Percentiles rank a stretch among this genome's conserved stretches.
These are phyloP conservation scores for Cynopterus brachyotis DNA, from an alignment of 2,113 vertebrate species.

Conservation along the genomic window DNA sequence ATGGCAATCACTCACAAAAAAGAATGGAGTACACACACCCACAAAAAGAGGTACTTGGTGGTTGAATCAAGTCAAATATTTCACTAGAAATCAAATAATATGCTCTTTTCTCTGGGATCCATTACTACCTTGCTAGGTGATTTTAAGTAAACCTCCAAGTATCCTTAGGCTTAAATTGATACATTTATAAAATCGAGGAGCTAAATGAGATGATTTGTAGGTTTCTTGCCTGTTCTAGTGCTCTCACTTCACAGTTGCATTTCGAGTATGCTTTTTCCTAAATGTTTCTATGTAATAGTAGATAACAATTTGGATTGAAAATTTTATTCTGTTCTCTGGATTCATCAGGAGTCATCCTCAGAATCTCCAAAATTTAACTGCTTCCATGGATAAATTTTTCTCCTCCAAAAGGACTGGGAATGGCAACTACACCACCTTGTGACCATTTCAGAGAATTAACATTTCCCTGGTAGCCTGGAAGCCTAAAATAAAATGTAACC, in stretches of 20 bases:
- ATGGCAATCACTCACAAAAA: background rate
- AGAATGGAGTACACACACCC: background rate
- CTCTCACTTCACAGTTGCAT: background rate
- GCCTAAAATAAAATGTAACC: background rate
- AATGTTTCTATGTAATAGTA: background rate
- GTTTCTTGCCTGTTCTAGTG: background rate
- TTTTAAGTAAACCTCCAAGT: background rate
- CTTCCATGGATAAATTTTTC: constrained; percentile 8
- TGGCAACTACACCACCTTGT: constrained; percentile 58
- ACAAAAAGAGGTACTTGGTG: background rate
- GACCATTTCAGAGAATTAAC: constrained; percentile 32
- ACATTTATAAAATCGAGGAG: background rate
- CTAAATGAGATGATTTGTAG: constrained; percentile 11
- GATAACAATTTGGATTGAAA: constrained; percentile 26
- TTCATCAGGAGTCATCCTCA: background rate
- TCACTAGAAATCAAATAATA: background rate
- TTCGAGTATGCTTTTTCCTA: background rate
- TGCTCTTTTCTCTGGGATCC: background rate
- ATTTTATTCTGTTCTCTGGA: background rate
- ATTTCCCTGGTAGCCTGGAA: background rate
- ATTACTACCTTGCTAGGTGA: background rate
- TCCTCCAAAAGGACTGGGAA: background rate
- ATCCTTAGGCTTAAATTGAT: constrained; percentile 13
- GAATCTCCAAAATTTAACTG: background rate
- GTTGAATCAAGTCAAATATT: background rate